Evolutionary conservation across 2,113 vertebrate species (phyloP), one percentile per base, ranked within the genome.

Genomic region (Dendrocopos noguchii): DNA sequence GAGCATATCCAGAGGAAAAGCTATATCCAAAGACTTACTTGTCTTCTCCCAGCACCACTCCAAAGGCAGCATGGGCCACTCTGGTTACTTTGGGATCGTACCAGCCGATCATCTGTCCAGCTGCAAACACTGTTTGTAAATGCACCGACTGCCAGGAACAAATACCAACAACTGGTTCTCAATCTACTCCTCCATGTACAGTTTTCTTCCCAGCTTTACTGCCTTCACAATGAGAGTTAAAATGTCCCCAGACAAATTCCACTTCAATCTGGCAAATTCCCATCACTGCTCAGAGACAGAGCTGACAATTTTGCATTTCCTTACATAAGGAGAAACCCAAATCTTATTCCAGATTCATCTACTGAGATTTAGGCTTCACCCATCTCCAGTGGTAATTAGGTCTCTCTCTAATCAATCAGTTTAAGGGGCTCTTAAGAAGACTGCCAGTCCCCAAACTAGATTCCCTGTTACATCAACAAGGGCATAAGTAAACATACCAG

Each of bases 41-140:
- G 98, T 99, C 99, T 94, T 99, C 99, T 39, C 99, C 99, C 34
- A 99, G 97, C 75, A 99, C 99, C 91, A 99, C 99, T 61, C 99
- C 99, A 3, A 99, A 99, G 0, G 98, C 98, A 1, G 99, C 98
- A 31, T 99, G 99, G 76, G 97, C 97, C 91, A 99, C 98, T 73
- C 98, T 98, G 78, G 97, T 99, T 59, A 99, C 98, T 86, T 98
- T 97, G 36, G 99, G 98, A 88, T 99, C 96, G 57, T 99, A 99
- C 99, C 99, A 99, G 80, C 99, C 99, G 2, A 99, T 98, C 98
- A 99, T 98, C 83, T 98, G 98, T 53, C 96, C 99, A 33, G 98
- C 99, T 55, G 98, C 98, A 91, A 98, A 99, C 86, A 99, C 34
- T 29, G 98, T 68, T 92, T 99, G 98, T 20, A 99, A 98, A 95